Base-by-base conservation (phyloP, 53 echinoderm and acorn worm genomes). In the Crossaster papposus region DNA sequence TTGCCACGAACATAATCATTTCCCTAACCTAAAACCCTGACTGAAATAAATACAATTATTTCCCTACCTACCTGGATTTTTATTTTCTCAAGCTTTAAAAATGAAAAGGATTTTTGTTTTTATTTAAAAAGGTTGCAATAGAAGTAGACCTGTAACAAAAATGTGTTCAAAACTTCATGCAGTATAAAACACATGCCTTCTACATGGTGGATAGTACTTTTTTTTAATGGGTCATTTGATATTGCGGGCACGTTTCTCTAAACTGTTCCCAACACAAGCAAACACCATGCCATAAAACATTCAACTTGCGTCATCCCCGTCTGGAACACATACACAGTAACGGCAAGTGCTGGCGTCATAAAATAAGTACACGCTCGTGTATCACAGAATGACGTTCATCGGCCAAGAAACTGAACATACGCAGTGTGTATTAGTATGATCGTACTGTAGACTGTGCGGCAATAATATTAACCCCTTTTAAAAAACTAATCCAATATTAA, bases 401-500 rank as follows among this genome's bases (percentile, higher is more conserved):
- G 4, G 24, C 68, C 24, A 7, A n/a, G n/a, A n/a, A 64, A 9
- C 53, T 52, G 23, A 18, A 24, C 65, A 23, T 18, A 65, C 68
- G 28, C 58, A 58, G 15, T 20, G 28, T 23, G 3, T 68, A 68
- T 58, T 58, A 17, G 58, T 58, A 58, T 17, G 2, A 44, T 44
- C 2, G 58, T 58, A 58, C 17, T 4, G 2, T 14, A 44, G 44
- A 7, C 58, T 18, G 58, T 17, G 17, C 58, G 58, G 22, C 58
- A n/a, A 68, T 68, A 26, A 12, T 68, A 68, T 68, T 28, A n/a
- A 26, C 68, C 24, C 58, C 22, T 3, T 58, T 58, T 58, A 58
- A 4, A 20, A 71, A 28, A 13, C 2, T 23, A 78, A 78, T 78
- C 52, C 77, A 76, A 76, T 76, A 76, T 76, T 36, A 78, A 51